Conservation (phyloP, 2,113 vertebrate genomes). For the Phrynosoma blainvillii region DNA sequence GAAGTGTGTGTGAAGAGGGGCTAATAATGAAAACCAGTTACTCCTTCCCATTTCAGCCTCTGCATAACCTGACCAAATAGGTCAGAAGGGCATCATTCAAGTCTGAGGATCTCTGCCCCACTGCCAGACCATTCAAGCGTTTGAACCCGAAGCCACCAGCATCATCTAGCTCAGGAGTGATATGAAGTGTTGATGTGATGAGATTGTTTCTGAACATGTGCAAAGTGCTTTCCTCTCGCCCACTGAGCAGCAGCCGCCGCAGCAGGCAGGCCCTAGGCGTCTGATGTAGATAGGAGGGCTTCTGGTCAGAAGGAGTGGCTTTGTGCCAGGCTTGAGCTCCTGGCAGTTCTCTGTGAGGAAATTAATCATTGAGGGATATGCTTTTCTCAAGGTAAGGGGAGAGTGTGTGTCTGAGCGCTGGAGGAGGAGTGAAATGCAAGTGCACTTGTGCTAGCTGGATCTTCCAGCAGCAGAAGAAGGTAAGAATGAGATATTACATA, state of each 20-base stretch:
- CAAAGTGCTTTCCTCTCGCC: background rate
- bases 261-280: background rate
- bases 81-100: background rate
- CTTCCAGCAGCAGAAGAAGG: background rate
- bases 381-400: too few relatives aligned
- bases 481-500: background rate
- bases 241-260: background rate
- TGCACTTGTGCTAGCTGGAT: background rate
- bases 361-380: background rate
- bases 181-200: background rate
- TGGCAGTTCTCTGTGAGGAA: background rate
- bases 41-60: too few relatives aligned
- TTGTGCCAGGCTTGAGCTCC: too few relatives aligned
- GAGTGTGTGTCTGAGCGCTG: background rate
- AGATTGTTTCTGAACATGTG: background rate
- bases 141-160: background rate
- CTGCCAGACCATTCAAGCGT: background rate
- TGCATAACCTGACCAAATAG: background rate
- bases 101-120: background rate
- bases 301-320: background rate
- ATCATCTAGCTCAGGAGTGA: background rate
- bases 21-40: background rate
- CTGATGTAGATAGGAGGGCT: too few relatives aligned
- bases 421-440: background rate
- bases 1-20: too few relatives aligned